Evolutionary conservation across 2,888 invertebrate genomes (phyloP).

Genomic region (Cryptophagus acutangulus): DNA sequence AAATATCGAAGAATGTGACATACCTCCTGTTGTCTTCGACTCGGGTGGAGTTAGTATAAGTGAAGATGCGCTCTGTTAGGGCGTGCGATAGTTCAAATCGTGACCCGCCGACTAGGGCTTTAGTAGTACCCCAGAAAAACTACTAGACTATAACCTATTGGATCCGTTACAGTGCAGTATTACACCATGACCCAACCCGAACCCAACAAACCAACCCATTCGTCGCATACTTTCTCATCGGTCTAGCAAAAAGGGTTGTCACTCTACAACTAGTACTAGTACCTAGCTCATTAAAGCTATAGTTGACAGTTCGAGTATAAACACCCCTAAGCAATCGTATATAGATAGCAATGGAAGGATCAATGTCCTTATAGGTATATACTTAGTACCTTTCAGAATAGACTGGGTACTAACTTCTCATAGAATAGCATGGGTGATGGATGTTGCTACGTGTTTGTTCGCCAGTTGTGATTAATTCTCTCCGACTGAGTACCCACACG

Average conservation of each 20-base stretch:
- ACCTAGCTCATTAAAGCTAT: too few species aligned
- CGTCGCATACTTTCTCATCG: too few species aligned
- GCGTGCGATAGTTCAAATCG: conserved; percentile 60
- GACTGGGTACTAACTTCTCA: background rate
- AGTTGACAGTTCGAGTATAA: too few species aligned
- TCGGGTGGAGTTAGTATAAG: too few species aligned
- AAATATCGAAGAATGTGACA: too few species aligned
- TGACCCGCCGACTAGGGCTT: conserved; percentile 41
- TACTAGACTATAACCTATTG: conserved; percentile 29
- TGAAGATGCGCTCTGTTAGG: conserved; percentile 43
- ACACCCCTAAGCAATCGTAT: too few species aligned
- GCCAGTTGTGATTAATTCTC: conserved; percentile 8
- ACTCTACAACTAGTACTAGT: too few species aligned
- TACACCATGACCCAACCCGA: conserved; percentile 5
- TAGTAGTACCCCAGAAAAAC: conserved; percentile 36
- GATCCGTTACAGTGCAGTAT: too few species aligned
- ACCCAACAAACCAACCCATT: too few species aligned
- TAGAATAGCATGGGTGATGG: background rate
- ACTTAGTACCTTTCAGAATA: conserved; percentile 1
- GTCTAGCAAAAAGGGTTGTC: too few species aligned
- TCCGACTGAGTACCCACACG: conserved; percentile 10
- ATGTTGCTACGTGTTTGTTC: conserved; percentile 8
- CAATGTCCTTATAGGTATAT: conserved; percentile 1
- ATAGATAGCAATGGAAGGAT: too few species aligned
- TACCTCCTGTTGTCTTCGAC: too few species aligned